Percentiles rank a stretch among this genome's conserved stretches.
Evolutionary conservation across 2,888 invertebrate species (phyloP).

Genomic region (Craniophora ligustri): DNA sequence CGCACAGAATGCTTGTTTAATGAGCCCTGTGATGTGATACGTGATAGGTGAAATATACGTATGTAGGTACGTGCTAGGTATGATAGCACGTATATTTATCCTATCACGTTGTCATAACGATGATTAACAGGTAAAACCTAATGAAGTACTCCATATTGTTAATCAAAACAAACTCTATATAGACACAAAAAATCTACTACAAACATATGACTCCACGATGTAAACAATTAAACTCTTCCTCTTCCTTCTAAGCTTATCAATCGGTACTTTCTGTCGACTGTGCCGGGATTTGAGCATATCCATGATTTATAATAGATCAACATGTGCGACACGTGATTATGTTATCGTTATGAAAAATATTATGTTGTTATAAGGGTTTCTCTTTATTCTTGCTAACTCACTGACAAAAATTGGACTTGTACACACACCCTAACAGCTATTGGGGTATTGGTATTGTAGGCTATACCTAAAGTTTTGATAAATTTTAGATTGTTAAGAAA

Average conservation of each 20-base stretch:
- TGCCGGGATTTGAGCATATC: conserved; percentile 43
- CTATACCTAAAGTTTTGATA: too few species aligned
- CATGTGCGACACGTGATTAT: conserved; percentile 53
- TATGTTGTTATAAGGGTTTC: background rate
- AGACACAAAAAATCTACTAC: background rate
- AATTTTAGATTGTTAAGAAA: too few species aligned
- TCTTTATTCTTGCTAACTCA: background rate
- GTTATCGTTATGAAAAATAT: too few species aligned
- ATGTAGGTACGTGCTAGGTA: too few species aligned
- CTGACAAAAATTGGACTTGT: background rate
- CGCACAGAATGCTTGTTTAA: too few species aligned
- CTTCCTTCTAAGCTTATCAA: conserved; percentile 50
- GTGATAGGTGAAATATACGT: too few species aligned
- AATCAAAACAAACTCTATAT: conserved; percentile 36
- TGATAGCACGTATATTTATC: background rate
- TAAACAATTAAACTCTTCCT: conserved; percentile 54
- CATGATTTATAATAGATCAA: conserved; percentile 44
- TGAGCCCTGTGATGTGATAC: too few species aligned
- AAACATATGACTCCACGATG: conserved; percentile 18
- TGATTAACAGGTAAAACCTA: conserved; percentile 23
- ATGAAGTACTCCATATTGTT: background rate
- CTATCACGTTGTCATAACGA: conserved; percentile 6
- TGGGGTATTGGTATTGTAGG: too few species aligned
- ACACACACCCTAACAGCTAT: too few species aligned
- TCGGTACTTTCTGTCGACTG: conserved; percentile 43